phyloP scores from a whole-genome alignment of 2,797 vertebrate species.

The Cossypha heuglini region DNA sequence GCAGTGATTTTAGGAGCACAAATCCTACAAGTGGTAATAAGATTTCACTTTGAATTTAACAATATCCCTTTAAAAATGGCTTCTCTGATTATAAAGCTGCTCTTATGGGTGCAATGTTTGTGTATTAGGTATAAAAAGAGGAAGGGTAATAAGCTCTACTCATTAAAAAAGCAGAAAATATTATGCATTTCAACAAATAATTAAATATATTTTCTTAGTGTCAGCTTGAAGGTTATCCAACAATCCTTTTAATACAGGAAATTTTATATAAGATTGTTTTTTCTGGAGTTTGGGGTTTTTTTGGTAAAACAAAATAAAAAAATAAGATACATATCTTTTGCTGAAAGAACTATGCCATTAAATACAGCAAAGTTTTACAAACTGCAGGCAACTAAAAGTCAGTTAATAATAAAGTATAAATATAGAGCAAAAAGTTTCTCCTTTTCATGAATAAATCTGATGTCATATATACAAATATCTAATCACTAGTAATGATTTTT shows the following conservation, averaged over 20 bases:
- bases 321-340: background rate
- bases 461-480: background rate
- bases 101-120: accelerated
- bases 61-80: background rate
- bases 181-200: background rate
- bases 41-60: background rate
- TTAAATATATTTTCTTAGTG: background rate
- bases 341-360: background rate
- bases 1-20: background rate
- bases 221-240: background rate
- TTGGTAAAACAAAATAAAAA: background rate
- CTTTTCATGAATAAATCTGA: background rate
- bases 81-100: background rate
- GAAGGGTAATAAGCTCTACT: background rate
- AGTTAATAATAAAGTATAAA: background rate
- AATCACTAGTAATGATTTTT: background rate
- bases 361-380: background rate
- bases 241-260: background rate
- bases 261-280: background rate
- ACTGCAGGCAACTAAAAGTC: background rate
- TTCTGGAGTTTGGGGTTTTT: background rate
- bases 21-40: background rate
- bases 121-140: background rate
- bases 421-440: background rate
- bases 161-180: background rate